Base-by-base conservation (phyloP, 2,113 vertebrate genomes). In the Sminthopsis crassicaudata region DNA sequence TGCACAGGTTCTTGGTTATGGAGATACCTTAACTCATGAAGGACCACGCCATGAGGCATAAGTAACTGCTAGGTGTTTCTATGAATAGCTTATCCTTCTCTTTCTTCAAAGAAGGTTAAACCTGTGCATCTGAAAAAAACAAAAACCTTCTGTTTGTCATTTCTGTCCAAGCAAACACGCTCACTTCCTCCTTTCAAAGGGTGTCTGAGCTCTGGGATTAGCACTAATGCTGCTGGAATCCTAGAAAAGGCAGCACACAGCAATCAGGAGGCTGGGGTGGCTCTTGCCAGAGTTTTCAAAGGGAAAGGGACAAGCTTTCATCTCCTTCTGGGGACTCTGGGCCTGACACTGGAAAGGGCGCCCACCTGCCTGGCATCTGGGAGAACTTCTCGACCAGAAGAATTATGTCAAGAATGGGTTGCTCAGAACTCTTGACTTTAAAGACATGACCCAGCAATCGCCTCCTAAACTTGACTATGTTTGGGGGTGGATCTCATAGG, bases 131-230 rank as follows among this genome's bases (percentile, higher is more conserved):
- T 95, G 53, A 96, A 48, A 94, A 51, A 24, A 76, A 54, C 53
- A 51, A 60, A 67, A 67, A 16, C 67, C 91, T 93, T 92, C 94
- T 67, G 96, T 96, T 95, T 95, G 96, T 94, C 6, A 0, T 53
- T 76, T 92, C 90, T 60, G 92, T 26, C 96, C 93, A 92, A 22
- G 91, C 92, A 96, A 90, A 97, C 94, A 95, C 19, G 91, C 91
- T 50, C 2, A 95, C 97, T 98, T 98, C 97, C 96, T 97, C 96
- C 95, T 93, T 97, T 97, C 97, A 97, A 97, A 97, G 97, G 46
- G 53, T 22, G 96, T 96, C 98, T 97, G 97, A 97, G 97, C 98
- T 93, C 36, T 0, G 94, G 97, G 97, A 97, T 97, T 97, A 98
- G 57, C 24, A 76, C 96, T 97, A 51, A 97, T 94, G 97, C 97